phyloP scores from a whole-genome alignment of 1,140 invertebrate species.

The Dryas iulia region DNA sequence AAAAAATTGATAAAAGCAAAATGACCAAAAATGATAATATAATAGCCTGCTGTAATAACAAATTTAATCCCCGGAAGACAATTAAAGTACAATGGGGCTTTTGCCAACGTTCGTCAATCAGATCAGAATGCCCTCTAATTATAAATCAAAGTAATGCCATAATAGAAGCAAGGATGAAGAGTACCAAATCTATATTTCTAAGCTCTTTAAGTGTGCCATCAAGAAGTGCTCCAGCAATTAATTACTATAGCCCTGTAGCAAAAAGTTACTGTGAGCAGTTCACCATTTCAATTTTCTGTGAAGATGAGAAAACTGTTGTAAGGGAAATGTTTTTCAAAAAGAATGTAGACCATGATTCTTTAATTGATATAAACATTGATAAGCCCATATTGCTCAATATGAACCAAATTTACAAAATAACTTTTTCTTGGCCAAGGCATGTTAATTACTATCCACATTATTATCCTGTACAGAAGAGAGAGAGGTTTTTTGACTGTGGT shows the following conservation, averaged over 20 bases:
- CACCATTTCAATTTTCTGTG: conserved; percentile 53
- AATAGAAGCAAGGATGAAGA: conserved; percentile 62
- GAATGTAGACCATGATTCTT: conserved; percentile 63
- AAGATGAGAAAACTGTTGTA: conserved; percentile 56
- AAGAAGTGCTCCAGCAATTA: conserved; percentile 60
- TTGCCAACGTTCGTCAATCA: conserved; percentile 64
- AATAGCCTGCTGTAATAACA: conserved; percentile 25
- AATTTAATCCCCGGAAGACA: conserved; percentile 41
- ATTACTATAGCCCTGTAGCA: conserved; percentile 48
- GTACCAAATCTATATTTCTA: conserved; percentile 71
- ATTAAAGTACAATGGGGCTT: conserved; percentile 64
- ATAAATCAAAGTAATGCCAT: conserved; percentile 57
- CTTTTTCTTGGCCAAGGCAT: conserved; percentile 61
- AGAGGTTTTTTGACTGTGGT: conserved; percentile 51
- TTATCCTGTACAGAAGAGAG: conserved; percentile 67
- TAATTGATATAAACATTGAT: conserved; percentile 61
- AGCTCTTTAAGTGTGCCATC: conserved; percentile 71
- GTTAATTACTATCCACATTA: conserved; percentile 51
- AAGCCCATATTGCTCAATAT: conserved; percentile 68
- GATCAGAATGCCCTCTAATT: conserved; percentile 62
- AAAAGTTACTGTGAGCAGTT: conserved; percentile 69
- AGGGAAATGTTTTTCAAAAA: conserved; percentile 54
- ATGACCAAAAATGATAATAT: conserved; percentile 26
- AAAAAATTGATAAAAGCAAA: conserved; percentile 34
- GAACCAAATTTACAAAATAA: conserved; percentile 71